These are phyloP conservation scores for Pelobates cultripes DNA, from an alignment of 2,797 vertebrate genomes.

Conservation along the genomic window DNA sequence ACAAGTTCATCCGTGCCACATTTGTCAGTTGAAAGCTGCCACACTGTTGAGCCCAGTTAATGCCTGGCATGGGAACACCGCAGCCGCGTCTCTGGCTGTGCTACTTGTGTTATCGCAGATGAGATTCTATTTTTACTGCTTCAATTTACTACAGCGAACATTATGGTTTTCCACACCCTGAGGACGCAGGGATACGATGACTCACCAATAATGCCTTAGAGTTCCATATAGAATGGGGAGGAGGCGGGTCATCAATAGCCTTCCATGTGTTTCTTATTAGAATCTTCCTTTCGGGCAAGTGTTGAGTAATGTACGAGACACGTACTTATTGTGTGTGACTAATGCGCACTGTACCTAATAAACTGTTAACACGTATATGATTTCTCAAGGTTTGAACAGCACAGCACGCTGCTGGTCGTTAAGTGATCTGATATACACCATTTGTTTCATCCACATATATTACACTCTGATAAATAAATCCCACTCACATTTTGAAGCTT, in stretches of 20 bases:
- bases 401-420: not conserved
- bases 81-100: no score
- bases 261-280: not conserved
- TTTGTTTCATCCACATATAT: conserved; percentile 14
- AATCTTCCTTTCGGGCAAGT: conserved; percentile 1
- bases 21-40: conserved; percentile 8
- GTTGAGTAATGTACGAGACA: conserved; percentile 10
- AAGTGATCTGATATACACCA: conserved; percentile 24
- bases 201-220: not conserved
- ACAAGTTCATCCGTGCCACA: not conserved
- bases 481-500: not conserved
- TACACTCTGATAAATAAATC: not conserved
- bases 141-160: conserved; percentile 8
- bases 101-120: not conserved
- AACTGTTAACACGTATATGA: not conserved
- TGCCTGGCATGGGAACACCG: no score
- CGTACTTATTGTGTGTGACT: conserved; percentile 21
- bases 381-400: not conserved
- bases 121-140: conserved; percentile 23
- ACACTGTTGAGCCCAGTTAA: not conserved
- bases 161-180: not conserved
- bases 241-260: not conserved
- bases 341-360: conserved; percentile 28
- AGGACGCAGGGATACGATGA: not conserved
- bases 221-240: not conserved